Percentiles rank a stretch among this genome's conserved stretches.
Conservation (phyloP, 2,888 invertebrate species). For the Oscheius sp. region DNA sequence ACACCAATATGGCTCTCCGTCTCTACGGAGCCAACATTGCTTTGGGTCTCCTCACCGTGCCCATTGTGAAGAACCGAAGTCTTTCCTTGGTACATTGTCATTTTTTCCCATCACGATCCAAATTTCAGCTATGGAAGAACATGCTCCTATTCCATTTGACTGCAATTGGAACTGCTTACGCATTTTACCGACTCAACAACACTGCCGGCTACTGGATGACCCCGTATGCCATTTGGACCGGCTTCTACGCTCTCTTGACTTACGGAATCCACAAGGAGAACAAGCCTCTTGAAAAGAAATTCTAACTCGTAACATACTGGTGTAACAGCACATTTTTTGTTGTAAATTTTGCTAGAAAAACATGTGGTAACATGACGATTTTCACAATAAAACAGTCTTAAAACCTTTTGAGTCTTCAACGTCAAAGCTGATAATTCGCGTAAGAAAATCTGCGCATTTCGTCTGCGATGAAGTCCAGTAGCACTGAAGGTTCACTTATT, state of each 20-base stretch:
- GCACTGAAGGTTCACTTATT: too few species aligned
- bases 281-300: constrained; percentile 52
- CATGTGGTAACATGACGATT: too few species aligned
- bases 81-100: constrained; percentile 49
- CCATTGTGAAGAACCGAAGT: constrained; percentile 61
- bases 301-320: too few species aligned
- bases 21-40: constrained; percentile 63
- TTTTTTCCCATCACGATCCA: too few species aligned
- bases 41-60: constrained; percentile 51
- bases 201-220: constrained; percentile 57
- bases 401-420: too few species aligned
- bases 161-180: constrained; percentile 56
- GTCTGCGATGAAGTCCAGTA: too few species aligned
- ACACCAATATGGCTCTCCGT: constrained; percentile 63
- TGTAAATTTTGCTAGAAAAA: too few species aligned
- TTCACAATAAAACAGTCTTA: too few species aligned
- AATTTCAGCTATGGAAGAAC: constrained; percentile 58
- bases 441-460: too few species aligned
- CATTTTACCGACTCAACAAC: constrained; percentile 67
- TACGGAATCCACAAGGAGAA: constrained; percentile 59
- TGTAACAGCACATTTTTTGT: too few species aligned
- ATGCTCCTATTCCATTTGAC: constrained; percentile 54
- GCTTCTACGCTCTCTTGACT: constrained; percentile 60
- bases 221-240: constrained; percentile 64
- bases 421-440: too few species aligned